Percentiles rank a stretch among this genome's conserved stretches.
These are phyloP conservation scores for Hypomecis atomaria DNA, from an alignment of 2,888 invertebrate species.

Conservation along the genomic window DNA sequence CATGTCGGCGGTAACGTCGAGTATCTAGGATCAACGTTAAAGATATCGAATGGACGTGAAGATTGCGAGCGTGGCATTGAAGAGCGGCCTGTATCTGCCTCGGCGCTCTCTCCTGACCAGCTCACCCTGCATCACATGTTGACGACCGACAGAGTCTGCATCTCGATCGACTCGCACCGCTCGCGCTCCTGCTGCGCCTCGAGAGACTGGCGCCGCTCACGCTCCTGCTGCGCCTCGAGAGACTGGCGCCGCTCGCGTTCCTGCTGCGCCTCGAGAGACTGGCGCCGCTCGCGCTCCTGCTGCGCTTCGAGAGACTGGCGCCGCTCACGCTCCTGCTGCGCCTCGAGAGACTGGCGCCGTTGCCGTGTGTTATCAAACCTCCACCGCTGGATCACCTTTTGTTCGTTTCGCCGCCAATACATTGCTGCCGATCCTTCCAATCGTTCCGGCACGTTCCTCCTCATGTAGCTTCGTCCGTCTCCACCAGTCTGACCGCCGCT, in stretches of 20 bases:
- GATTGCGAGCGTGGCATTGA: too few species aligned
- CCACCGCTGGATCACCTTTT: constrained; percentile 57
- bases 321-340: constrained; percentile 3
- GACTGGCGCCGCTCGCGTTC: background rate
- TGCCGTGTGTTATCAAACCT: constrained; percentile 59
- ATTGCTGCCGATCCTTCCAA: background rate
- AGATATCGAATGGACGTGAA: too few species aligned
- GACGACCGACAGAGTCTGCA: too few species aligned
- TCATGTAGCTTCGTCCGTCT: background rate
- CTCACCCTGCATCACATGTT: too few species aligned
- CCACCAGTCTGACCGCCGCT: background rate
- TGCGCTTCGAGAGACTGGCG: constrained; percentile 10
- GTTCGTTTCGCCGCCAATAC: constrained; percentile 31
- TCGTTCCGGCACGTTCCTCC: background rate
- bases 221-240: too few species aligned
- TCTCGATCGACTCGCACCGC: too few species aligned
- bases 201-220: too few species aligned
- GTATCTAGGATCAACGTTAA: too few species aligned
- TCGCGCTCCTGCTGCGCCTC: too few species aligned
- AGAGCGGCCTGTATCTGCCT: too few species aligned
- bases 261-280: background rate
- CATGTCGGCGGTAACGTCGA: too few species aligned
- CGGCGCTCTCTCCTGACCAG: too few species aligned
- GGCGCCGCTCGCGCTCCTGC: background rate
- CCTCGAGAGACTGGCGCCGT: constrained; percentile 27